A percentile compares a stretch with the other conserved stretches of the same genome.
Evolutionary conservation across 2,888 invertebrate species (phyloP).

Genomic region (Vesta saturnalis): DNA sequence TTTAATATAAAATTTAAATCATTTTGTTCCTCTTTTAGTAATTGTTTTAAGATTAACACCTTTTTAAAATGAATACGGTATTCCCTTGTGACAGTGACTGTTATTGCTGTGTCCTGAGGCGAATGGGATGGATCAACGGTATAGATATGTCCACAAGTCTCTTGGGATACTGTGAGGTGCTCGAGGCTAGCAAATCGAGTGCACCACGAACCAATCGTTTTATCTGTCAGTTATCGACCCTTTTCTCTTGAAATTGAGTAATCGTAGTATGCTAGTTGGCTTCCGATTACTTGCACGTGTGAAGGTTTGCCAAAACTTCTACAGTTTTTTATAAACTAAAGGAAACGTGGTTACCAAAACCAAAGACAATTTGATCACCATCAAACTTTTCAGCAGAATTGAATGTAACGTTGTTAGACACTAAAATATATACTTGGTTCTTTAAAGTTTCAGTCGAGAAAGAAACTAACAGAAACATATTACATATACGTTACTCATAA

Average conservation of each 20-base stretch:
- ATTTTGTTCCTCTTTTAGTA: constrained; percentile 27
- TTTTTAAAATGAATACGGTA: constrained; percentile 34
- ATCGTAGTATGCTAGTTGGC: background rate
- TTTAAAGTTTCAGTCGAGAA: too few relatives aligned
- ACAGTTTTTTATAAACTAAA: too few relatives aligned
- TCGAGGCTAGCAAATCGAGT: constrained; percentile 36
- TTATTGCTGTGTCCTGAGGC: constrained; percentile 35
- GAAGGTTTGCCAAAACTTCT: background rate
- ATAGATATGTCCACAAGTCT: constrained; percentile 39
- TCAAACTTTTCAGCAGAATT: too few relatives aligned
- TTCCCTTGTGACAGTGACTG: constrained; percentile 32
- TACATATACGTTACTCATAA: too few relatives aligned
- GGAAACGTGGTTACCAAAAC: too few relatives aligned
- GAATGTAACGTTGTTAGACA: too few relatives aligned
- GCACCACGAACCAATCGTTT: constrained; percentile 36
- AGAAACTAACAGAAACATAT: too few relatives aligned
- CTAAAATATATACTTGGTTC: too few relatives aligned
- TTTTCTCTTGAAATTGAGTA: constrained; percentile 29
- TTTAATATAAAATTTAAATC: constrained; percentile 19
- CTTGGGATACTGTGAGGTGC: constrained; percentile 29
- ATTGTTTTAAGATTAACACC: constrained; percentile 29
- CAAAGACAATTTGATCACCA: too few relatives aligned
- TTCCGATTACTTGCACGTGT: too few relatives aligned
- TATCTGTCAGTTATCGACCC: constrained; percentile 37
- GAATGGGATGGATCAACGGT: constrained; percentile 37